Evolutionary conservation across 2,888 invertebrate genomes (phyloP).

Genomic region (Apamea sordens): DNA sequence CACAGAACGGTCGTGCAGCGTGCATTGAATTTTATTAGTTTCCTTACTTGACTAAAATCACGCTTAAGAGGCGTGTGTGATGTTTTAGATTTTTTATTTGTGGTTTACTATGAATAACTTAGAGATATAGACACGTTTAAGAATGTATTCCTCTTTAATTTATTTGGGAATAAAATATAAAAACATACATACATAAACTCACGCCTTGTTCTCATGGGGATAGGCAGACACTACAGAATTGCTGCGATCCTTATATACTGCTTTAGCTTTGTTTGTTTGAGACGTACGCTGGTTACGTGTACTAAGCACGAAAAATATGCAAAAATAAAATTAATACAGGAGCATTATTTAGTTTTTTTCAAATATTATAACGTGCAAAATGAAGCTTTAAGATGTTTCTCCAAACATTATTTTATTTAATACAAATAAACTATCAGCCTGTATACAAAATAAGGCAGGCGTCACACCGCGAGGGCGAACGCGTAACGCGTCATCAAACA

Average conservation of each 20-base stretch:
- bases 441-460: conserved; percentile 60
- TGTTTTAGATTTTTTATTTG: conserved; percentile 5
- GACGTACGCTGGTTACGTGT: not conserved
- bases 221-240: too few species aligned
- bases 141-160: not conserved
- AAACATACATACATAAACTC: too few species aligned
- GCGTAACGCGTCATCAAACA: conserved; percentile 66
- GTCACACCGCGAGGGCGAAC: conserved; percentile 61
- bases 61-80: conserved; percentile 18
- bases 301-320: not conserved
- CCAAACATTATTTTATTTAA: not conserved
- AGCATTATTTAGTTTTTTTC: not conserved
- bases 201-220: too few species aligned
- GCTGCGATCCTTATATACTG: not conserved
- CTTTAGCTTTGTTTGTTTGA: not conserved
- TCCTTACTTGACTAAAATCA: conserved; percentile 40
- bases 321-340: conserved; percentile 1
- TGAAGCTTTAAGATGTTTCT: not conserved
- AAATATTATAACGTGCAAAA: not conserved
- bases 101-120: not conserved
- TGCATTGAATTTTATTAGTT: conserved; percentile 57
- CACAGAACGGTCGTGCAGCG: conserved; percentile 35
- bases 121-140: not conserved
- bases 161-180: not conserved
- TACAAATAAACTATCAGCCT: conserved; percentile 38